These are phyloP conservation scores for Drosophila eugracilis DNA, from an alignment of 1,140 invertebrate genomes.

Conservation along the genomic window DNA sequence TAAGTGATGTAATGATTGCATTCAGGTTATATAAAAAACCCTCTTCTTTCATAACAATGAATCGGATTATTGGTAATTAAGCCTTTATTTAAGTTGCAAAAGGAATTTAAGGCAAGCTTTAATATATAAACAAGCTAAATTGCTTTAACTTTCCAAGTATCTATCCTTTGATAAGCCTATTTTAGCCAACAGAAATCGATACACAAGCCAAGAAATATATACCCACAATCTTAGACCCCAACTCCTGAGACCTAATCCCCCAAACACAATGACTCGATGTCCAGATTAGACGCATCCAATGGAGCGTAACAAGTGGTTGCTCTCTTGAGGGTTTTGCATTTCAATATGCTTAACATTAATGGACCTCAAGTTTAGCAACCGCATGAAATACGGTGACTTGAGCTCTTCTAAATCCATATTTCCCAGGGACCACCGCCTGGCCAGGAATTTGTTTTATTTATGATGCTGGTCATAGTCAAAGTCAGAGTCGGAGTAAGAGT, in stretches of 20 bases:
- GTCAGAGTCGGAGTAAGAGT: no score
- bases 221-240: neutral
- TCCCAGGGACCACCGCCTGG: conserved; percentile 6
- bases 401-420: conserved; percentile 48
- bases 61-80: no score
- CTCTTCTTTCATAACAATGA: no score
- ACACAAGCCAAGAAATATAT: neutral
- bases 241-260: conserved; percentile 15
- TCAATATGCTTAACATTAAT: conserved; percentile 61
- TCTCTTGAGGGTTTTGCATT: conserved; percentile 40
- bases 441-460: conserved; percentile 58
- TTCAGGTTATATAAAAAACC: no score
- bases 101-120: no score
- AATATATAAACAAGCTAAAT: no score
- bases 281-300: conserved; percentile 48
- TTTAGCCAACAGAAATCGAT: neutral
- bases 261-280: conserved; percentile 20
- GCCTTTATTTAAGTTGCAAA: no score
- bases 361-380: conserved; percentile 56
- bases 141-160: neutral
- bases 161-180: neutral
- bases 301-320: conserved; percentile 45
- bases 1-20: no score
- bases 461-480: conserved; percentile 21
- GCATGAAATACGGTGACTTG: conserved; percentile 64